Evolutionary conservation across 2,888 invertebrate genomes (phyloP), one percentile per base, ranked within the genome.

Genomic region (Synergus gifuensis): DNA sequence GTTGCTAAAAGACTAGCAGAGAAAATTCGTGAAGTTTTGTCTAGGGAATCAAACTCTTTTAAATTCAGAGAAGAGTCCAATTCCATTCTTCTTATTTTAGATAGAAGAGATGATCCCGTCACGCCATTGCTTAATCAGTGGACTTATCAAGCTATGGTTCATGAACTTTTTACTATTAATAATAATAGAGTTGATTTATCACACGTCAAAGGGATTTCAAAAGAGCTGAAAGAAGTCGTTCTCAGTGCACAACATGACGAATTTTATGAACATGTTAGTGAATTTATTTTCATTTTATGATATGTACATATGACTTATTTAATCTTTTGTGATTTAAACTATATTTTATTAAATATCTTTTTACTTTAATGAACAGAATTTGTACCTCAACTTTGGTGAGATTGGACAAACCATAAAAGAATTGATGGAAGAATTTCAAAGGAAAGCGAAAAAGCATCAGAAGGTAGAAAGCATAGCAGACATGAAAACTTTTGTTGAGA

Each of bases 91-190:
- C 92, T 99, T 49, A 96, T 99, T 83, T 91, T 99, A 58, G 99
- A 99, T 92, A 94, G 99, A 85, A 94, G 97, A 86, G 98, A 98
- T 91, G 99, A 99, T 93, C 97, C 98, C 0, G 96, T 99, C 9
- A 99, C 99, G 0, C 99, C 99, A 0, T 93, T 99, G 78, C 93
- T 99, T 46, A 98, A 97, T 92, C 95, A 98, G 94, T 99, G 99
- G 99, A 99, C 99, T 0, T 99, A 99, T 93, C 99, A 99, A 92
- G 99, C 99, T 2, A 99, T 99, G 99, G 98, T 99, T 12, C 99
- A 99, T 92, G 99, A 99, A 92, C 93, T 99, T 77, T 93, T 99
- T 63, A 96, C 96, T 0, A 98, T 99, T 84, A 96, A 95, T 89
- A 91, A 91, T 28, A 91, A 91, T 81, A 76, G 83, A 76, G 98